Conservation (phyloP, 2,888 invertebrate genomes). For the Pristionchus arcanus region DNA sequence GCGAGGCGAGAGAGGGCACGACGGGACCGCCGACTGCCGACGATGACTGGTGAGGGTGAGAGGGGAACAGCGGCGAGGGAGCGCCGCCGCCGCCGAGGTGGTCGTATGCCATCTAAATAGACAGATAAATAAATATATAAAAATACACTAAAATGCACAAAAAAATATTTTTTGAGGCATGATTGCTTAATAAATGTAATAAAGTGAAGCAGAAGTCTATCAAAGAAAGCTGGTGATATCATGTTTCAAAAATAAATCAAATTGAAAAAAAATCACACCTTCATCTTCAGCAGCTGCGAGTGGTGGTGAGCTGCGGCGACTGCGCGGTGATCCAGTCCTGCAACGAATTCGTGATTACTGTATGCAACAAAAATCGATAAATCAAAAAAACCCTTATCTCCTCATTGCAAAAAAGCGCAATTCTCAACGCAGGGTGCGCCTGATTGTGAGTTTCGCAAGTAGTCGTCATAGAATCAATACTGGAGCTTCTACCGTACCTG, state of each 20-base stretch:
- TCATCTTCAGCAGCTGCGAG: conserved; percentile 26
- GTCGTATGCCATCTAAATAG: conserved; percentile 20
- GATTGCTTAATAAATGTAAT: too few species aligned
- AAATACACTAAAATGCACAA: too few species aligned
- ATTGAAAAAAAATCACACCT: background rate
- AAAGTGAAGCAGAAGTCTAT: too few species aligned
- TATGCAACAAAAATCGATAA: background rate
- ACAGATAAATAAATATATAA: too few species aligned
- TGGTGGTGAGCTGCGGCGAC: conserved; percentile 48
- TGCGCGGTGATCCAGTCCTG: conserved; percentile 47
- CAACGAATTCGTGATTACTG: background rate
- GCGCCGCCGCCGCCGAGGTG: conserved; percentile 28
- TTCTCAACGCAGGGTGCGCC: background rate
- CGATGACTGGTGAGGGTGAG: background rate
- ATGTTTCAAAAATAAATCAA: background rate
- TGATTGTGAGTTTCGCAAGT: too few species aligned
- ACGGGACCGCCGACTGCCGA: background rate
- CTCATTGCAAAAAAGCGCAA: background rate
- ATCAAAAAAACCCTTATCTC: background rate
- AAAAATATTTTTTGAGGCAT: too few species aligned
- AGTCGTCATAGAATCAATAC: background rate
- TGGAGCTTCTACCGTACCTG: background rate
- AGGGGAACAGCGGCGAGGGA: conserved; percentile 3
- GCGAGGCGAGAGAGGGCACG: conserved; percentile 35
- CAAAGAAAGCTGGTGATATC: background rate